These are phyloP conservation scores for Limnothrissa miodon DNA, from an alignment of 2,113 vertebrate species.

Conservation along the genomic window DNA sequence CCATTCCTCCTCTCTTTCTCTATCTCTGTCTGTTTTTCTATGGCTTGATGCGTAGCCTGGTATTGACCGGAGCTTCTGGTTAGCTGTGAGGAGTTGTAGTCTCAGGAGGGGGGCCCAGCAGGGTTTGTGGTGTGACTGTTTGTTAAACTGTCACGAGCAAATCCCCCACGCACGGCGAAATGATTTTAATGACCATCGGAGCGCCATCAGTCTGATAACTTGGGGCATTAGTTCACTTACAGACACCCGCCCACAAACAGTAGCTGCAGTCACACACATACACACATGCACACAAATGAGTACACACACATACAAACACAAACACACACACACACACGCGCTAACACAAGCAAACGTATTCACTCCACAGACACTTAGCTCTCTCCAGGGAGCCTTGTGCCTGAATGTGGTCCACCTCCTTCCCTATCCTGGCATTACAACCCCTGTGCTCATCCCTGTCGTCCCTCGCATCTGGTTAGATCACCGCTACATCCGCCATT, in stretches of 20 bases:
- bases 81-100: not conserved
- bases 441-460: not conserved
- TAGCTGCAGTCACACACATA: not conserved
- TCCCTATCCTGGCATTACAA: not conserved
- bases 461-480: conserved; percentile 21
- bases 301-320: not conserved
- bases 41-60: not conserved
- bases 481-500: conserved; percentile 29
- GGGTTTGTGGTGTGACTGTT: not conserved
- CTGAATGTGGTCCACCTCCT: not conserved
- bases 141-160: conserved; percentile 7
- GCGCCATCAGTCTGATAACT: not conserved
- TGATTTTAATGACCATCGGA: conserved; percentile 21
- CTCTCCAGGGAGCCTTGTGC: not conserved
- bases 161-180: not conserved
- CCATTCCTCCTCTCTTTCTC: not conserved
- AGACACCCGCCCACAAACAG: not conserved
- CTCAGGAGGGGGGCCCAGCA: not conserved
- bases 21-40: not conserved
- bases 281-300: not conserved
- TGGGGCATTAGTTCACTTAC: not conserved
- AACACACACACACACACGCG: not conserved
- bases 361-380: not conserved
- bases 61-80: not conserved
- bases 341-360: not conserved